Percentiles rank a stretch among this genome's conserved stretches.
These are phyloP conservation scores for Spizaetus ornatus DNA, from an alignment of 2,113 vertebrate species.

Conservation along the genomic window DNA sequence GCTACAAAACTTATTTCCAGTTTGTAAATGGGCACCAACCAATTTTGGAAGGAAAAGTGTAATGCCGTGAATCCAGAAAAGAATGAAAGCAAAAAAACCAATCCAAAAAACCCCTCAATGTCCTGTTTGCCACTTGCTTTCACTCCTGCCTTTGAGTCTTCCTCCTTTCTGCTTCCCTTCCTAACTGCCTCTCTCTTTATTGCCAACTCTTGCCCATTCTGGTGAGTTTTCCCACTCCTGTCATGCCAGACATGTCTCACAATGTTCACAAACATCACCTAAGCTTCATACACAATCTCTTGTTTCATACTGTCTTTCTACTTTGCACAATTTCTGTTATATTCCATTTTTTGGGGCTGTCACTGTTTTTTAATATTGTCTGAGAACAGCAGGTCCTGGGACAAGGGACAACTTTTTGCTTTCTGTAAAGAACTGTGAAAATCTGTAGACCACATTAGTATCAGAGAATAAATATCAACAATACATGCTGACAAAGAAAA, in stretches of 20 bases:
- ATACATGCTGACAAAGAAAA: background rate
- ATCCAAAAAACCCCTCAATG: rapidly evolving
- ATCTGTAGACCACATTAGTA: background rate
- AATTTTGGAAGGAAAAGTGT: background rate
- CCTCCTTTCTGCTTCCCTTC: background rate
- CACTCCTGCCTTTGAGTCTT: background rate
- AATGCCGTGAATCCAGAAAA: background rate
- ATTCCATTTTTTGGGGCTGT: background rate
- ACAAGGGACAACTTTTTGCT: background rate
- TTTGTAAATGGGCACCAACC: background rate
- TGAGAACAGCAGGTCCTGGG: background rate
- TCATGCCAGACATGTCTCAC: background rate
- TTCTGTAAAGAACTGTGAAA: background rate
- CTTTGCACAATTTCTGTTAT: background rate
- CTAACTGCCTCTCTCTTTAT: background rate
- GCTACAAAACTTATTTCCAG: background rate
- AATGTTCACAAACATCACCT: background rate
- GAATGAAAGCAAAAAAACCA: rapidly evolving
- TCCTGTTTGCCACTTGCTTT: background rate
- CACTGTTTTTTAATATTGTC: background rate
- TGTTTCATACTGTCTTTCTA: background rate
- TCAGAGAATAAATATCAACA: background rate
- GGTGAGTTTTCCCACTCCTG: background rate
- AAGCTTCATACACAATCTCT: background rate
- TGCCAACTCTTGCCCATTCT: background rate